Percentiles rank a stretch among this genome's conserved stretches.
These are phyloP conservation scores for Chaitophorus viminalis DNA, from an alignment of 2,888 invertebrate genomes.

Conservation along the genomic window DNA sequence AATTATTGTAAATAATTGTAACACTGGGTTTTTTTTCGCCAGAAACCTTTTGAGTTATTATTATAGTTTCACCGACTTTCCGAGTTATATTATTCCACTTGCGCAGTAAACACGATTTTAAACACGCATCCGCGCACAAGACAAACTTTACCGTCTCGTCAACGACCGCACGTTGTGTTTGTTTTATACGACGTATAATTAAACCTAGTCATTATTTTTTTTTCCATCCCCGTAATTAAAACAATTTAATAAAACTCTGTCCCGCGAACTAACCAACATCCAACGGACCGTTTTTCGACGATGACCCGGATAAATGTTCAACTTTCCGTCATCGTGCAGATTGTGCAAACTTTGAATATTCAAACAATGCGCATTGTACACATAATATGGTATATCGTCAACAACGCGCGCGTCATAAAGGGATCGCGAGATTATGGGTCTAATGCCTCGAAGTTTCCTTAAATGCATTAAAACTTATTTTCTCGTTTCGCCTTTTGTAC, in stretches of 20 bases:
- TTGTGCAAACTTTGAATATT: conserved; percentile 3
- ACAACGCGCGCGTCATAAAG: background rate
- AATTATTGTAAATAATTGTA: too few relatives aligned
- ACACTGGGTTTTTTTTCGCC: too few relatives aligned
- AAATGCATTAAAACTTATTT: conserved; percentile 24
- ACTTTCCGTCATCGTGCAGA: background rate
- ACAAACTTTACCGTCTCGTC: too few relatives aligned
- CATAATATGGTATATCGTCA: background rate
- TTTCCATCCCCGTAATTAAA: too few relatives aligned
- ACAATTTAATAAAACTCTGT: background rate
- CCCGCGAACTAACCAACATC: background rate
- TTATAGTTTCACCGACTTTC: too few relatives aligned
- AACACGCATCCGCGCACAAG: too few relatives aligned
- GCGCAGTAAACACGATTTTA: too few relatives aligned
- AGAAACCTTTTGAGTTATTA: too few relatives aligned
- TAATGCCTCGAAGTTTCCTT: background rate
- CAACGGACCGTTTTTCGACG: background rate
- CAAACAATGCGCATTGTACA: background rate
- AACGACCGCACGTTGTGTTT: too few relatives aligned
- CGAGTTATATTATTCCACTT: too few relatives aligned
- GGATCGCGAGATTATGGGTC: background rate
- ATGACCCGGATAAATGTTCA: conserved; percentile 10
- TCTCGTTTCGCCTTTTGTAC: background rate
- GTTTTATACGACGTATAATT: too few relatives aligned
- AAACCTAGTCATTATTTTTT: too few relatives aligned